Base-by-base conservation (phyloP, 2,888 invertebrate species). In the Chelonus formosanus region DNA sequence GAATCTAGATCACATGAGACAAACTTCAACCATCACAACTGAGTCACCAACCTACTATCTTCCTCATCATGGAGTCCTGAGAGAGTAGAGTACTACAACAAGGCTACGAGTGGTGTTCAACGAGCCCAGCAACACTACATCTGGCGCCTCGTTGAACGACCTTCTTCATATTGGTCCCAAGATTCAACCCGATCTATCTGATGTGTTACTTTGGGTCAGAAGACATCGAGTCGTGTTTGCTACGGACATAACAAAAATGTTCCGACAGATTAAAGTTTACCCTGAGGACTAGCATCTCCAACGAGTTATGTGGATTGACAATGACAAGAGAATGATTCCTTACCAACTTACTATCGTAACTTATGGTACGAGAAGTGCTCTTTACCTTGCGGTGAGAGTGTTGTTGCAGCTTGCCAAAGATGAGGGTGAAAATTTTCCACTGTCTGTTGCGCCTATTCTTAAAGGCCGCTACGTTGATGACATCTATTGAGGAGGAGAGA, bases 81-180 rank as follows among this genome's bases (percentile, higher is more conserved):
- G 77, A 34, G 63, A 75, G 34, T 62, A 67, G 3, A 81, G 79
- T 54, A 69, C 75, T 7, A 80, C 80, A 0, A 81, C 80, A 0
- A 77, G 77, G 50, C 44, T 79, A 0, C 63, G 79, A 3, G 78
- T 82, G 0, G 81, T 82, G 0, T 81, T 80, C 67, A 77, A 81
- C 50, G 80, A 75, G 0, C 78, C 79, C 0, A 71, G 72, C 2
- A 10, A 5, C 3, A 61, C 52, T 10, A 40, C 1, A 6, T 20
- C 34, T 8, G 31, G 20, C 3, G 4, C 3, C 7, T 61, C 43
- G 3, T 8, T 63, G 3, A 62, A 53, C 7, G 54, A 62, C 7
- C 3, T 52, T 3, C 32, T 43, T 3, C 52, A 52, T n/a, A 52
- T 20, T 4, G 61, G 61, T 3, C 10, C 60, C 0, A 60, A 60